Base-by-base conservation (phyloP, 2,113 vertebrate species). In the Nematolebias whitei region DNA sequence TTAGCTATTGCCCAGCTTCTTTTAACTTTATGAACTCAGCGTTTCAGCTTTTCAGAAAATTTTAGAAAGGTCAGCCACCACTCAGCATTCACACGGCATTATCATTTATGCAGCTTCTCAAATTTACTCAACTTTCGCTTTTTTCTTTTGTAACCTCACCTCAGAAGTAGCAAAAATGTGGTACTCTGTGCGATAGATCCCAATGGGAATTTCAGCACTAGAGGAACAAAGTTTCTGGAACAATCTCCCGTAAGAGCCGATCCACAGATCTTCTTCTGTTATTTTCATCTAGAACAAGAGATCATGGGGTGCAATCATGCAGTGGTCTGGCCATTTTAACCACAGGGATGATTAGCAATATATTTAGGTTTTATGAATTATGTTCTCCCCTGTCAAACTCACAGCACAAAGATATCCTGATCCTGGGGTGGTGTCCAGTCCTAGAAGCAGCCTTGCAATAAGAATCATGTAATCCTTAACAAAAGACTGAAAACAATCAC, bases 381-480 rank as follows among this genome's bases (percentile, higher is more conserved):
- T 3, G 1, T 55, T 35, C 3, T 59, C 15, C 38, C 18, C 5
- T 2, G n/a, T 43, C 10, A 24, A 4, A 95, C 96, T 91, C 78
- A 98, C 96, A 0, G 95, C 96, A 18, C 97, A 98, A 63, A 97
- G 95, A 87, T 95, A 98, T 32, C 96, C 96, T 0, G 96, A 98
- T 57, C 97, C 96, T 0, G 96, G 96, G 0, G 96, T 98, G 64
- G 96, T 98, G 90, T 99, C 96, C 0, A 99, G 91, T 38, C 97
- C 96, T 71, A 98, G 92, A 53, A 98, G 92, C 71, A 99, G 74
- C 48, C 96, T 90, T 1, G 95, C 95, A 77, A 98, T 97, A 43
- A 93, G 94, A 86, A 98, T 98, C 96, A 99, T 99, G 91, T 98
- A 98, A 85, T 98, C 97, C 87, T 98, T 99, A 74, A 98, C 96